These are phyloP conservation scores for Trichonephila clavata DNA, from an alignment of 1,140 invertebrate species.

Conservation along the genomic window DNA sequence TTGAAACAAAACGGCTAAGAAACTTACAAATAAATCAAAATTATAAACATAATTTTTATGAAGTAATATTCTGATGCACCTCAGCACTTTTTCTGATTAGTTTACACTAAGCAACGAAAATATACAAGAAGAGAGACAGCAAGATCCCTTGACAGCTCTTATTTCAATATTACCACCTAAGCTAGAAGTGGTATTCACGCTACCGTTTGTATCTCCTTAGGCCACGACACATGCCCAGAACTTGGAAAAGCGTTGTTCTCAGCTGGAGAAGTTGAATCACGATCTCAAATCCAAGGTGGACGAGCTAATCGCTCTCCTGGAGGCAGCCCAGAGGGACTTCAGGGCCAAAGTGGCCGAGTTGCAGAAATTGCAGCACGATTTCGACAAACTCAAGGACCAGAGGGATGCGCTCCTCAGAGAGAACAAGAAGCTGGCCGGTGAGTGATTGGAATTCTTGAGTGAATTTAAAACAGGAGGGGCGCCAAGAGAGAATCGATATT, in stretches of 20 bases:
- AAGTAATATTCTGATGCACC: too few species aligned
- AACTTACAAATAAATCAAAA: too few species aligned
- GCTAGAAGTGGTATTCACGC: too few species aligned
- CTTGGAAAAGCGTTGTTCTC: slow-evolving; percentile 94
- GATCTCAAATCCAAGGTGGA: slow-evolving; percentile 89
- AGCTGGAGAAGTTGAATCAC: slow-evolving; percentile 93
- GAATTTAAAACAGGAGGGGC: too few species aligned
- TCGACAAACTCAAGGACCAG: slow-evolving; percentile 96
- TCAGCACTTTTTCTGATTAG: too few species aligned
- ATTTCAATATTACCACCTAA: too few species aligned
- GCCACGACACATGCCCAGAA: slow-evolving; percentile 89
- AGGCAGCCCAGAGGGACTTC: slow-evolving; percentile 93
- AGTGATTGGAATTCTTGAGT: not conserved
- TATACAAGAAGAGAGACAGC: too few species aligned
- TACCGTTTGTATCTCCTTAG: not conserved
- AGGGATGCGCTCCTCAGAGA: slow-evolving; percentile 94
- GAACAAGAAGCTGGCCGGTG: slow-evolving; percentile 96
- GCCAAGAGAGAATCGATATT: too few species aligned
- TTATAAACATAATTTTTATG: too few species aligned
- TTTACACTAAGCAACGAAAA: too few species aligned
- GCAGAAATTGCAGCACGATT: slow-evolving; percentile 91
- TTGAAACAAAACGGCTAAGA: too few species aligned
- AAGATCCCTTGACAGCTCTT: too few species aligned
- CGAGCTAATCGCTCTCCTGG: slow-evolving; percentile 93
- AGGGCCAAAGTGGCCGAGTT: slow-evolving; percentile 93